phyloP scores from a whole-genome alignment of 2,888 invertebrate species.

The Laothoe populi region DNA sequence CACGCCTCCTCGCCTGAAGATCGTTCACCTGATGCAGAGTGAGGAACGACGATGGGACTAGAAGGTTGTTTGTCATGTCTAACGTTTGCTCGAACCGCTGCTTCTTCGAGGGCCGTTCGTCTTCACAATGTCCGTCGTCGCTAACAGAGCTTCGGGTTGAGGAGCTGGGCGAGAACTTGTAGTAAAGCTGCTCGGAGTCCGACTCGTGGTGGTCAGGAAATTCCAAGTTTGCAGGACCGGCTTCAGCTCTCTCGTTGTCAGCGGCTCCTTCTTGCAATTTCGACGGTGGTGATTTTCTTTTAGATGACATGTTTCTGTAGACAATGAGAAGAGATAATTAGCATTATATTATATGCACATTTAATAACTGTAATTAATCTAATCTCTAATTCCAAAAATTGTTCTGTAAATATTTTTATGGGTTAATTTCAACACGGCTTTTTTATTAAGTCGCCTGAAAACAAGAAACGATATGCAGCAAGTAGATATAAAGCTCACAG shows the following conservation, averaged over 20 bases:
- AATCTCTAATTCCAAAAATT: too few relatives aligned
- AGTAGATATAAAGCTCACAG: neutral
- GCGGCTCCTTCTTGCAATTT: conserved; percentile 92
- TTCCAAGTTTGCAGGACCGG: conserved; percentile 82
- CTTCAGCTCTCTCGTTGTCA: conserved; percentile 76
- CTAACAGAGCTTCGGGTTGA: conserved; percentile 79
- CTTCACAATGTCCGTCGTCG: conserved; percentile 86
- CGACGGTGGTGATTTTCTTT: conserved; percentile 97
- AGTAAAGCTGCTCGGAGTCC: conserved; percentile 70
- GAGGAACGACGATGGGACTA: conserved; percentile 81
- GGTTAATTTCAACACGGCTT: neutral
- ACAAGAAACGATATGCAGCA: neutral
- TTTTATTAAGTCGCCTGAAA: neutral
- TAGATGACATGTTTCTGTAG: conserved; percentile 97
- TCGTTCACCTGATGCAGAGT: conserved; percentile 85
- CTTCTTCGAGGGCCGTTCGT: conserved; percentile 86
- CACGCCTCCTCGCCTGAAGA: conserved; percentile 74
- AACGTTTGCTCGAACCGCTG: conserved; percentile 84
- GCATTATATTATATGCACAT: neutral
- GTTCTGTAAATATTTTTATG: neutral
- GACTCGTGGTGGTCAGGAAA: conserved; percentile 75
- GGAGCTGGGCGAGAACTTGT: conserved; percentile 79
- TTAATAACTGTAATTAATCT: neutral
- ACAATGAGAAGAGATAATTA: conserved; percentile 60
- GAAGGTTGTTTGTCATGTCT: conserved; percentile 86